Base-by-base conservation (phyloP, 2,888 invertebrate species). In the Cenopis cana region DNA sequence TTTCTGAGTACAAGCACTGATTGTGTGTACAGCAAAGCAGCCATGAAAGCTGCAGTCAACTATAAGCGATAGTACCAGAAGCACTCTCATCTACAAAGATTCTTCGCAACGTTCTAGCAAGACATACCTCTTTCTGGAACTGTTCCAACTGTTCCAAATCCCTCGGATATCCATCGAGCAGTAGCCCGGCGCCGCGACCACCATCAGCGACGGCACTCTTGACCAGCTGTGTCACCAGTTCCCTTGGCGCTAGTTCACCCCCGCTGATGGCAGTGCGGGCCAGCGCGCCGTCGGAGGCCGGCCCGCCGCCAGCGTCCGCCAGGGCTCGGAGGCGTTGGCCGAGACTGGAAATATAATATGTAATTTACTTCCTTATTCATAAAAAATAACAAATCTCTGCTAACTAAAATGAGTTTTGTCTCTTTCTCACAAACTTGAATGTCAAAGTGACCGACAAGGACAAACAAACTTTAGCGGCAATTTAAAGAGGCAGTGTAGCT, bases 161-260 rank as follows among this genome's bases (percentile, higher is more conserved):
- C 69, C 99, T 94, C 0, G 99, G 99, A 86, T 97, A 99, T 0
- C 99, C 99, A 81, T 99, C 99, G 68, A 99, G 95, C 70, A 99
- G 95, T 72, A 99, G 96, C 4, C 99, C 98, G 24, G 95, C 95
- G 9, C 95, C 95, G 50, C 95, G 89, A 1, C 91, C 88, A 0
- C 90, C 89, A 52, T 95, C 95, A 0, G 82, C 83, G 75, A 97
- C 94, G 36, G 97, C 96, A 1, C 93, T 94, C 72, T 97, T 96
- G 61, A 99, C 94, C 55, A 98, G 90, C 74, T 95, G 95, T 85
- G 96, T 94, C 1, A 98, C 96, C 50, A 97, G 94, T 38, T 97
- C 97, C 83, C 96, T 93, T 0, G 97, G 95, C 0, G 96, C 97
- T 90, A 98, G 95, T 82, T 98, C 98, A 0, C 98, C 98, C 0